phyloP scores from a whole-genome alignment of 2,797 vertebrate species.

The Hippocampus kuda region DNA sequence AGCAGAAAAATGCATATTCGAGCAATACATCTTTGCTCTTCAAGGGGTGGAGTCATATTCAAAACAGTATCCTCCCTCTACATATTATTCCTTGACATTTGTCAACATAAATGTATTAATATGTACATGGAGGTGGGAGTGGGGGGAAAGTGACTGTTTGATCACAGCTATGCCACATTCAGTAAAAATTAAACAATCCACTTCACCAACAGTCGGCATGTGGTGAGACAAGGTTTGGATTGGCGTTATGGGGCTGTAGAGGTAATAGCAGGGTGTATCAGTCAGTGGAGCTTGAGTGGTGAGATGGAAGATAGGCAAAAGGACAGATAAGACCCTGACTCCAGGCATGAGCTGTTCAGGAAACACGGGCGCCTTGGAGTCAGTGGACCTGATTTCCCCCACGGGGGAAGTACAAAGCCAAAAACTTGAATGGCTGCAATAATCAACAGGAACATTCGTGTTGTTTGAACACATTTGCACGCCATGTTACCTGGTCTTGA shows the following conservation, averaged over 20 bases:
- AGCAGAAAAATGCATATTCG: too few species aligned
- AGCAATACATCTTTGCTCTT: too few species aligned
- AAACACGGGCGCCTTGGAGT: slow-evolving; percentile 32
- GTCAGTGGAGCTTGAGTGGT: slow-evolving; percentile 47
- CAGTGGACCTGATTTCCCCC: slow-evolving; percentile 19
- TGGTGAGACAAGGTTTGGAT: not conserved
- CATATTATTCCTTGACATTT: not conserved
- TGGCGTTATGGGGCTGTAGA: slow-evolving; percentile 8
- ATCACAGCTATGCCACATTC: not conserved
- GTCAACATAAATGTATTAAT: not conserved
- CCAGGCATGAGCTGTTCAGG: slow-evolving; percentile 40
- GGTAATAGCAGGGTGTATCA: slow-evolving; percentile 67
- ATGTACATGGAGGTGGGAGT: not conserved
- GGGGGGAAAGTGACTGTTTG: not conserved
- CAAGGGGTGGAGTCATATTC: not conserved
- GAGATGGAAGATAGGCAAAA: slow-evolving; percentile 50
- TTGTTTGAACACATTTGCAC: not conserved
- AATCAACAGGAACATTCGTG: not conserved
- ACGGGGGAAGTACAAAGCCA: slow-evolving; percentile 35
- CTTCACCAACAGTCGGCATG: slow-evolving; percentile 24
- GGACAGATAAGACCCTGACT: slow-evolving; percentile 54
- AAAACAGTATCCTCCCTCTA: not conserved
- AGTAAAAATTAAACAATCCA: slow-evolving; percentile 35
- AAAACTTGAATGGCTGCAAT: not conserved
- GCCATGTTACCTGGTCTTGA: slow-evolving; percentile 76